phyloP scores from a whole-genome alignment of 2,888 invertebrate genomes.

The Caenorhabditis becei region DNA sequence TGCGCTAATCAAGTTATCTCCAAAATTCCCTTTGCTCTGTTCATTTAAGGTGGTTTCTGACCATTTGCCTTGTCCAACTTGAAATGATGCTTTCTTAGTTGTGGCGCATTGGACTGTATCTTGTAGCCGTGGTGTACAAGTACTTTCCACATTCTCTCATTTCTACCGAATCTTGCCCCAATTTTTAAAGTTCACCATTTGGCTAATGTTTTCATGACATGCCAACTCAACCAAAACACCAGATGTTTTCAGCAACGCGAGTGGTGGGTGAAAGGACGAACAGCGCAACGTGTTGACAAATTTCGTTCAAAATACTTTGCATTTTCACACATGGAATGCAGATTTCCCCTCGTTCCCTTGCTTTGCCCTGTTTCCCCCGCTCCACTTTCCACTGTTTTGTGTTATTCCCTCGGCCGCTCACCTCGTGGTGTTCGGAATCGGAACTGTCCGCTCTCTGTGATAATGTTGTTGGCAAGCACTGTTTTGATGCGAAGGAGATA shows the following conservation, averaged over 20 bases:
- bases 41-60: no score
- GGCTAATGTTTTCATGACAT: slow-evolving; percentile 15
- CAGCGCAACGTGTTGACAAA: slow-evolving; percentile 37
- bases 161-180: no score
- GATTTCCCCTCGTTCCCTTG: slow-evolving; percentile 27
- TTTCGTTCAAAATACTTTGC: slow-evolving; percentile 45
- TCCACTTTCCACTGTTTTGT: slow-evolving; percentile 19
- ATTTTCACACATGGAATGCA: slow-evolving; percentile 51
- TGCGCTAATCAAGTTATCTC: no score
- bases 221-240: slow-evolving; percentile 17
- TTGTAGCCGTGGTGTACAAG: background rate
- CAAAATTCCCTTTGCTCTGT: no score
- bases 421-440: slow-evolving; percentile 72
- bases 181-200: slow-evolving; percentile 13
- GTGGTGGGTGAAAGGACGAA: slow-evolving; percentile 17
- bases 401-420: slow-evolving; percentile 16
- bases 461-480: slow-evolving; percentile 68
- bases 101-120: no score
- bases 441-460: slow-evolving; percentile 79
- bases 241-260: slow-evolving; percentile 23
- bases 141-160: background rate
- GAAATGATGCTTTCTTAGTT: no score
- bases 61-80: no score
- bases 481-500: slow-evolving; percentile 79
- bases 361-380: slow-evolving; percentile 4